phyloP scores from a whole-genome alignment of 1,140 invertebrate species.

The Dendroctonus ponderosae region DNA sequence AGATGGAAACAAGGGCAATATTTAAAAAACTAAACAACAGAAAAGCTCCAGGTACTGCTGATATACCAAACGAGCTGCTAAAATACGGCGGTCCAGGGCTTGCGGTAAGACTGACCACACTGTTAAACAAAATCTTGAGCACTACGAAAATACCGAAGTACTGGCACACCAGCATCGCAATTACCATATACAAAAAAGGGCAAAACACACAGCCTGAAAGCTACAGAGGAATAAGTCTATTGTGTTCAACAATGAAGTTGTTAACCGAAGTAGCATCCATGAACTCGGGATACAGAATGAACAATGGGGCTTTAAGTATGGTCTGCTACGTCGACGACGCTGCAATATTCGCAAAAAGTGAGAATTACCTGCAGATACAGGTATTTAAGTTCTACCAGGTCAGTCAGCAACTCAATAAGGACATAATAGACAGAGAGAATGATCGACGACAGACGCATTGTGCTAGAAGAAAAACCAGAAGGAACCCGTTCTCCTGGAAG shows the following conservation, averaged over 20 bases:
- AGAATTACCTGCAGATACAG: too few relatives aligned
- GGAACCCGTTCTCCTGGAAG: too few relatives aligned
- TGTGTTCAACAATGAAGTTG: conserved; percentile 1
- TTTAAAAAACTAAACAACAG: conserved; percentile 1
- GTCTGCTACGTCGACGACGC: too few relatives aligned
- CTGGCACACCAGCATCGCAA: background rate
- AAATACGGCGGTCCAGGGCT: conserved; percentile 3
- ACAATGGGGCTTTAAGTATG: too few relatives aligned
- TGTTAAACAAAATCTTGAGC: background rate
- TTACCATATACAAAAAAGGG: conserved; percentile 2
- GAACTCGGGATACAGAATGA: too few relatives aligned
- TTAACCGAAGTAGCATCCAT: too few relatives aligned
- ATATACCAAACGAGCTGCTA: background rate
- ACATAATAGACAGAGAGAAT: too few relatives aligned
- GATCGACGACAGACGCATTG: too few relatives aligned
- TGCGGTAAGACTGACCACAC: background rate
- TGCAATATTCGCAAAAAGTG: too few relatives aligned
- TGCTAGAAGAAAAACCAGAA: too few relatives aligned
- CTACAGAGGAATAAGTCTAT: background rate
- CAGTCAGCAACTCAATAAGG: too few relatives aligned
- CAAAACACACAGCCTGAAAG: conserved; percentile 1
- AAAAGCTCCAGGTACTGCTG: conserved; percentile 1
- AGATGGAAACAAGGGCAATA: conserved; percentile 1
- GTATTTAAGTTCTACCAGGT: too few relatives aligned
- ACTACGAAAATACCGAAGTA: background rate